These are phyloP conservation scores for Cotesia vestalis DNA, from an alignment of 1,140 invertebrate genomes.

Conservation along the genomic window DNA sequence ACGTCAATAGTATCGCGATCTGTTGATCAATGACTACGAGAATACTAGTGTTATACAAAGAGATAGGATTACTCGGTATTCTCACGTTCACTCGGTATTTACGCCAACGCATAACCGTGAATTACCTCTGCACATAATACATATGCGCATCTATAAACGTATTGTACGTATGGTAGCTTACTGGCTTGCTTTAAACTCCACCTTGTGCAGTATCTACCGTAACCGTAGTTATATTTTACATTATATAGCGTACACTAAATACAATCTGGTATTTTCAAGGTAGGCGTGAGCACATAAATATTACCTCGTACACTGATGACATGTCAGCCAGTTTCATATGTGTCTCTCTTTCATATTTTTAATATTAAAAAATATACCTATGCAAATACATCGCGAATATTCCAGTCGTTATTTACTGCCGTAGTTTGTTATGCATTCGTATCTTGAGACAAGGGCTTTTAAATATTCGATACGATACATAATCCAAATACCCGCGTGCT, in stretches of 20 bases:
- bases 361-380: too few relatives aligned
- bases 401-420: neutral
- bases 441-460: too few relatives aligned
- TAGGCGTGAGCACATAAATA: conserved; percentile 20
- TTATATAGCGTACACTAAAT: neutral
- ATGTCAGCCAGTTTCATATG: too few relatives aligned
- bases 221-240: neutral
- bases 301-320: conserved; percentile 4
- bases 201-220: neutral
- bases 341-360: neutral
- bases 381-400: neutral
- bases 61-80: conserved; percentile 28
- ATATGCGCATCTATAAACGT: neutral
- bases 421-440: too few relatives aligned
- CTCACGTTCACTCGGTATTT: conserved; percentile 28
- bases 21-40: conserved; percentile 23
- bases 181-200: neutral
- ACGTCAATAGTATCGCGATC: conserved; percentile 18
- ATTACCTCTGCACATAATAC: conserved; percentile 7
- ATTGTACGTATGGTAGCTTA: neutral
- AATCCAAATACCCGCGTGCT: too few relatives aligned
- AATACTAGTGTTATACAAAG: conserved; percentile 6
- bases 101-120: conserved; percentile 18
- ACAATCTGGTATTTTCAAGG: conserved; percentile 2
- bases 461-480: too few relatives aligned